phyloP scores from a whole-genome alignment of 2,113 vertebrate species.

The Sinosuthora webbiana region DNA sequence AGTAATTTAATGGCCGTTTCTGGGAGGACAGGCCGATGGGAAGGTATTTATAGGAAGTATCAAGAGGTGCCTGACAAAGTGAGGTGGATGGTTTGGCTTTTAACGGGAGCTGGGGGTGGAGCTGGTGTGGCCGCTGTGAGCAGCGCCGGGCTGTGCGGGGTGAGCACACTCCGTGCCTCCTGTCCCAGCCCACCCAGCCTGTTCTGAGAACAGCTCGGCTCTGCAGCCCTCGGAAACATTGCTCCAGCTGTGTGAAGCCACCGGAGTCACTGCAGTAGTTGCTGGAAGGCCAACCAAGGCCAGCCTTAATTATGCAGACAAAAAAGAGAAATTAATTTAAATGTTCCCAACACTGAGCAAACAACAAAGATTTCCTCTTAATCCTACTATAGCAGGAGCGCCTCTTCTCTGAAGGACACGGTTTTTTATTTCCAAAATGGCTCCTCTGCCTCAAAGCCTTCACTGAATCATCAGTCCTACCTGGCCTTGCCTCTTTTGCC shows the following conservation, averaged over 20 bases:
- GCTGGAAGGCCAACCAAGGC: constrained; percentile 26
- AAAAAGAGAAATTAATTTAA: constrained; percentile 15
- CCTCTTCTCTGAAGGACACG: background rate
- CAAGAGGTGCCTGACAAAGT: background rate
- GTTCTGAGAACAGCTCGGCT: background rate
- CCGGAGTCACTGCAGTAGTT: background rate
- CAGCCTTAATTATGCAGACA: background rate
- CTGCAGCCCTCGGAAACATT: background rate
- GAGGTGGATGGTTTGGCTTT: background rate
- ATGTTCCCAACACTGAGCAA: background rate
- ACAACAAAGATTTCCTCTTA: background rate
- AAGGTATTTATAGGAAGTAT: background rate
- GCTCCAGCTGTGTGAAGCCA: constrained; percentile 19
- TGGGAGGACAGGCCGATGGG: background rate
- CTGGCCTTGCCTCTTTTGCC: background rate
- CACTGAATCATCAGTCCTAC: background rate
- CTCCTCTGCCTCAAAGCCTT: background rate
- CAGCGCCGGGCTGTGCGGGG: background rate
- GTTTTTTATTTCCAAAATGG: background rate
- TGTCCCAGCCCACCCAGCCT: constrained; percentile 38
- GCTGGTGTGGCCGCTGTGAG: fast-evolving
- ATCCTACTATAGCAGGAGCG: background rate
- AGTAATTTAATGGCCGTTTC: constrained; percentile 36
- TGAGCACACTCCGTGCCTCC: background rate
- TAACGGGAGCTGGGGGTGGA: background rate